phyloP scores from a whole-genome alignment of 2,888 invertebrate genomes.

The Rhagonycha lutea region DNA sequence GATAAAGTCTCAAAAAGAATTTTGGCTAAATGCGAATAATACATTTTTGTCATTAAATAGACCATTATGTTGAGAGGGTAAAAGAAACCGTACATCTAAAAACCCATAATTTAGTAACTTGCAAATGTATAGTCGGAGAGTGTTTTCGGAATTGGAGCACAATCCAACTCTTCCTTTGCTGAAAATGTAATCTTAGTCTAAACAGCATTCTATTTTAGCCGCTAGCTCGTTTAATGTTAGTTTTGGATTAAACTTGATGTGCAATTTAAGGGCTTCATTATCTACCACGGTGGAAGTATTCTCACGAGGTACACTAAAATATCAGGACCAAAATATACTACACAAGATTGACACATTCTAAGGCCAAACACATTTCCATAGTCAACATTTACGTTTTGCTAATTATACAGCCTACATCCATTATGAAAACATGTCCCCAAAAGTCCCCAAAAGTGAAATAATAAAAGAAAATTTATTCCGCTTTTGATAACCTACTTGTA shows the following conservation, averaged over 20 bases:
- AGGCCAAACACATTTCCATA: not conserved
- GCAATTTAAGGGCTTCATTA: not conserved
- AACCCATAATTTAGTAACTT: not conserved
- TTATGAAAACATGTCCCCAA: not conserved
- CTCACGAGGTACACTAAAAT: not conserved
- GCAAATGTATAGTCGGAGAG: not conserved
- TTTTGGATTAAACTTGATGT: not conserved
- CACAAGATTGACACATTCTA: not conserved
- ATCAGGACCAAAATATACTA: not conserved
- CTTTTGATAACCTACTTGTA: not conserved
- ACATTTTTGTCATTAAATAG: no score
- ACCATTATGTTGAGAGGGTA: no score
- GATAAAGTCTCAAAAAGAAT: not conserved
- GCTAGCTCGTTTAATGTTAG: not conserved
- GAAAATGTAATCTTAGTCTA: not conserved
- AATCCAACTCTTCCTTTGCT: not conserved
- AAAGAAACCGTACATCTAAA: no score
- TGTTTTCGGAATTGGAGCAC: not conserved
- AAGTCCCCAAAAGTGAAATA: not conserved
- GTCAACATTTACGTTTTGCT: not conserved
- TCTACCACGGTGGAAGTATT: not conserved
- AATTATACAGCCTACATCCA: not conserved
- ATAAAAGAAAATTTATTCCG: not conserved
- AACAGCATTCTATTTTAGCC: not conserved
- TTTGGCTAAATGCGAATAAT: not conserved